Percentiles rank a stretch among this genome's conserved stretches.
These are phyloP conservation scores for Aramus guarauna DNA, from an alignment of 2,113 vertebrate genomes.

Conservation along the genomic window DNA sequence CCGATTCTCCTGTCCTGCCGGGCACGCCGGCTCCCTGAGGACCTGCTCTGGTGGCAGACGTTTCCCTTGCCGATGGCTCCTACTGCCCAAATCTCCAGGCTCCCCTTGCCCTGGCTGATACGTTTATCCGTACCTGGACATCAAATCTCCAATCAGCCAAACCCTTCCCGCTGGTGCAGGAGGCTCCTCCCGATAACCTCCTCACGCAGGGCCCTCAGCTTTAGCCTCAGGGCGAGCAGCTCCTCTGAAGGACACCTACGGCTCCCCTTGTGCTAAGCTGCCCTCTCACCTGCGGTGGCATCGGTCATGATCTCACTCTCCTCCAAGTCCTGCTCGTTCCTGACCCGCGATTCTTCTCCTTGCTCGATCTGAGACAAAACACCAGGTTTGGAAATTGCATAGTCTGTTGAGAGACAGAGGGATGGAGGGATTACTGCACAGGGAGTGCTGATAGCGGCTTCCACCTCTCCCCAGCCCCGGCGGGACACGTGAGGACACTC, in stretches of 20 bases:
- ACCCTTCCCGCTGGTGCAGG: neutral
- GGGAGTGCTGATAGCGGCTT: fast-evolving
- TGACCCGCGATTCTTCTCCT: constrained; percentile 37
- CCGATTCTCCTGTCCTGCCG: fast-evolving
- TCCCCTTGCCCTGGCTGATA: neutral
- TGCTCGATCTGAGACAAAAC: constrained; percentile 77
- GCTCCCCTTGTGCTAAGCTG: neutral
- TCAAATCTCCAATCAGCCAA: neutral
- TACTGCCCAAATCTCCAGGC: neutral
- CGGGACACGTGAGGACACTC: fast-evolving
- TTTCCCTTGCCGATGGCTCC: neutral
- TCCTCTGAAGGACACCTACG: neutral
- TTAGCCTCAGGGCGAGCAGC: neutral
- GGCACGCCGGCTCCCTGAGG: neutral
- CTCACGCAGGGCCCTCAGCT: neutral
- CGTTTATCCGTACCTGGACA: neutral
- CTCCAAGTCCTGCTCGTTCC: constrained; percentile 73
- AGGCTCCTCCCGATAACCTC: neutral
- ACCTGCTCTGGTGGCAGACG: neutral
- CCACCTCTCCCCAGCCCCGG: fast-evolving
- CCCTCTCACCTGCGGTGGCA: constrained; percentile 71
- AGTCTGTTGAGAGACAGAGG: constrained; percentile 66
- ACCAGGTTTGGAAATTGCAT: constrained; percentile 80
- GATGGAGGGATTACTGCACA: neutral
- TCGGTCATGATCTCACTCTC: constrained; percentile 70